Evolutionary conservation across 2,113 vertebrate genomes (phyloP).

Genomic region (Cavia porcellus): DNA sequence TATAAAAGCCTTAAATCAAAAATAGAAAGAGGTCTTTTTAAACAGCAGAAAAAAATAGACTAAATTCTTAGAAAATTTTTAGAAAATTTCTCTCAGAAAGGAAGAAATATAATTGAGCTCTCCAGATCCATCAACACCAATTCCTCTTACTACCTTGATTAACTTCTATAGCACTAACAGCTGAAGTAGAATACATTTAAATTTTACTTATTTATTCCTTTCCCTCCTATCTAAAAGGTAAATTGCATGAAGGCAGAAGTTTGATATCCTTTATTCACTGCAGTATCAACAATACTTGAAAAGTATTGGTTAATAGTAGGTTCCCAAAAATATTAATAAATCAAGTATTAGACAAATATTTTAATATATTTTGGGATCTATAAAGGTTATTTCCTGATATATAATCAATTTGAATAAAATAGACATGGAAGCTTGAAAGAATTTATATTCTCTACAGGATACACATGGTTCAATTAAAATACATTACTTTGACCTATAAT

Average conservation of each 20-base stretch:
- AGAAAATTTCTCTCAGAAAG: neutral
- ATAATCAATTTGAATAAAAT: conserved; percentile 30
- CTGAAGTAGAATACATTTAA: neutral
- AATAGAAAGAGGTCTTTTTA: neutral
- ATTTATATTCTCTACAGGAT: neutral
- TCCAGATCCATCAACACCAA: neutral
- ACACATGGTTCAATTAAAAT: neutral
- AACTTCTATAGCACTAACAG: neutral
- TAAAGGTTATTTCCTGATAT: neutral
- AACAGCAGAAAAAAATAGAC: neutral
- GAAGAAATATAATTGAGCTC: neutral
- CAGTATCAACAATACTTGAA: neutral
- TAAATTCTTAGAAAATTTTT: neutral
- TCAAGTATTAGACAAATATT: neutral
- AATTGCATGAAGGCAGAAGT: neutral
- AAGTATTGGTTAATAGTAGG: neutral
- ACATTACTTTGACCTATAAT: neutral
- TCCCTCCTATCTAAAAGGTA: neutral
- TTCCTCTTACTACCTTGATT: neutral
- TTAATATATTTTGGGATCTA: neutral
- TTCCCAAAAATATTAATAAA: neutral
- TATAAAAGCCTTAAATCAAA: conserved; percentile 5
- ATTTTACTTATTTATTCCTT: neutral
- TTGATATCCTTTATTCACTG: neutral
- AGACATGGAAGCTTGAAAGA: neutral